Conservation (phyloP, 1,140 invertebrate species). For the Lasioglossum albipes region DNA sequence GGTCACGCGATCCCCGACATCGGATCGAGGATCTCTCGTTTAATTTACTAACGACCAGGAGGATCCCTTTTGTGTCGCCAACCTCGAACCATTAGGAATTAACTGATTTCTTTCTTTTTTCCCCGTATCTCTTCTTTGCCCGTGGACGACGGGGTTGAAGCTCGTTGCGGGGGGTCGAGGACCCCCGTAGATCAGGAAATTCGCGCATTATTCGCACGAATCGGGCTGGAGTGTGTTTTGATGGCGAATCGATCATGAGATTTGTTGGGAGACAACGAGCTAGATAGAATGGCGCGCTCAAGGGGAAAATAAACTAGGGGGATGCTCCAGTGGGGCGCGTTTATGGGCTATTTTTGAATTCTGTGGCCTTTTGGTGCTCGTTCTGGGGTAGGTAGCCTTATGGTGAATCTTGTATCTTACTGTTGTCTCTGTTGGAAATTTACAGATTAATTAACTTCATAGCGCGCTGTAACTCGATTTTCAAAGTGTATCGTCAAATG, state of each 20-base stretch:
- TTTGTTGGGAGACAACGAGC: constrained; percentile 30
- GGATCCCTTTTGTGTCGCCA: neutral
- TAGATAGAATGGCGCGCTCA: neutral
- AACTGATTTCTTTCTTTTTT: constrained; percentile 20
- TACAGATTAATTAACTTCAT: too few species aligned
- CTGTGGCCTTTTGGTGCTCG: neutral
- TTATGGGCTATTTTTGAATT: neutral
- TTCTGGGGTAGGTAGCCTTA: neutral
- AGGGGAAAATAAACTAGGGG: constrained; percentile 8
- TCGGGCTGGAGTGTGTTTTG: neutral
- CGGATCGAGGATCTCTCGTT: constrained; percentile 11
- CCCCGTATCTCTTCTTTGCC: neutral
- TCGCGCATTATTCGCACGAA: constrained; percentile 21
- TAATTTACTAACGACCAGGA: constrained; percentile 31
- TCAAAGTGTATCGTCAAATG: too few species aligned
- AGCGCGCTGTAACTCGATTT: too few species aligned
- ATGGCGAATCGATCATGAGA: constrained; percentile 40
- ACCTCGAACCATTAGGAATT: constrained; percentile 35
- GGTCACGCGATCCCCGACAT: constrained; percentile 12
- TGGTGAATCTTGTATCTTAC: neutral
- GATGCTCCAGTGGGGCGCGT: neutral
- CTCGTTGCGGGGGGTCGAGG: neutral
- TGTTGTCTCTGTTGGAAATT: too few species aligned
- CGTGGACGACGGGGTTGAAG: too few species aligned
- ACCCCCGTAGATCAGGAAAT: neutral